phyloP scores from a whole-genome alignment of 2,113 vertebrate genomes.

The Erythrocebus patas region DNA sequence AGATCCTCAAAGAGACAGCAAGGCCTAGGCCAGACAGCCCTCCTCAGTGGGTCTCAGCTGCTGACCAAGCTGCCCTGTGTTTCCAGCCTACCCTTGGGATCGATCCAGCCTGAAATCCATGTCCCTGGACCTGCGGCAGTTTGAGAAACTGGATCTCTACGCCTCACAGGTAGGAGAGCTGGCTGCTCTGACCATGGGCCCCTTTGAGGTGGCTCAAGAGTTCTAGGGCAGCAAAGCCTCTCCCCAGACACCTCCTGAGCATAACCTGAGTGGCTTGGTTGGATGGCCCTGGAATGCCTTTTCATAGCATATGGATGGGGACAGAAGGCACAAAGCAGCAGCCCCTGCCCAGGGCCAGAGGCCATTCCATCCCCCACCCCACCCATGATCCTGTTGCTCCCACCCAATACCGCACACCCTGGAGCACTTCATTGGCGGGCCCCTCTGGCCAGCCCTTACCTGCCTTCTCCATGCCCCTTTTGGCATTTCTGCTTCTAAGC shows the following conservation, averaged over 20 bases:
- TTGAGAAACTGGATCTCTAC: conserved; percentile 86
- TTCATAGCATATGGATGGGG: neutral
- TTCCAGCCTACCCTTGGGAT: conserved; percentile 88
- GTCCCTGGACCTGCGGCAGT: conserved; percentile 83
- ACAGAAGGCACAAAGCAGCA: neutral
- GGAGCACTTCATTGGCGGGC: neutral
- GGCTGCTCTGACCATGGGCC: neutral
- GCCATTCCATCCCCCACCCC: neutral
- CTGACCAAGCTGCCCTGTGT: conserved; percentile 63
- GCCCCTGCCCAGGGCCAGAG: neutral
- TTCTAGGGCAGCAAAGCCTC: neutral
- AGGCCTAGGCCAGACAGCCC: neutral
- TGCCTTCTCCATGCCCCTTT: neutral
- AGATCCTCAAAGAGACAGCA: neutral
- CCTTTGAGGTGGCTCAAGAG: neutral
- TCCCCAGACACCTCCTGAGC: neutral
- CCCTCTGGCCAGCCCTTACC: neutral
- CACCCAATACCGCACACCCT: neutral
- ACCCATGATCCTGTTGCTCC: rapidly evolving
- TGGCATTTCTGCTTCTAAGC: neutral
- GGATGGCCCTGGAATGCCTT: neutral
- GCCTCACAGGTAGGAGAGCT: conserved; percentile 82
- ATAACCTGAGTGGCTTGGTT: neutral
- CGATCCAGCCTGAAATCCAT: conserved; percentile 87
- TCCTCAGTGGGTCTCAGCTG: neutral